A percentile compares a stretch with the other conserved stretches of the same genome.
phyloP scores from a whole-genome alignment of 2,797 vertebrate genomes.

The Diplodus puntazzo region DNA sequence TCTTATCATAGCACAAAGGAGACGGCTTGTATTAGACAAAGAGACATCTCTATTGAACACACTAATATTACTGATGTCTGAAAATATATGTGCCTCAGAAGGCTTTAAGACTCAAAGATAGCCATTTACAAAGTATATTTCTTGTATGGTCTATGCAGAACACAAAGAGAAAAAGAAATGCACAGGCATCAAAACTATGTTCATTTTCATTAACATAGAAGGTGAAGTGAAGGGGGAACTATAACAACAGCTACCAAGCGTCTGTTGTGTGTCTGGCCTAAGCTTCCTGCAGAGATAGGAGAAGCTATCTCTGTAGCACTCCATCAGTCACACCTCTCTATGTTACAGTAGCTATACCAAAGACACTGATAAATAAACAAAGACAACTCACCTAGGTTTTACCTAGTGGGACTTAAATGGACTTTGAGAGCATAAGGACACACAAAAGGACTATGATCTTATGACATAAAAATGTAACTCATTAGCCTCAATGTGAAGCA shows the following conservation, averaged over 20 bases:
- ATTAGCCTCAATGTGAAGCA: constrained; percentile 15
- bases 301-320: constrained; percentile 16
- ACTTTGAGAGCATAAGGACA: not conserved
- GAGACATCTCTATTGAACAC: not conserved
- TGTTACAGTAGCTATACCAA: constrained; percentile 1
- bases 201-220: not conserved
- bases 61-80: not conserved
- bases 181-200: not conserved
- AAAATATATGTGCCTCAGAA: not conserved
- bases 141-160: not conserved
- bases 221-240: constrained; percentile 3
- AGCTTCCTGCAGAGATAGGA: not conserved
- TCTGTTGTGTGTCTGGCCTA: not conserved
- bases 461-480: not conserved
- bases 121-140: not conserved
- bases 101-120: not conserved
- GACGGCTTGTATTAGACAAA: not conserved
- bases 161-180: not conserved
- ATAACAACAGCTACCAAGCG: not conserved
- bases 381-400: not conserved
- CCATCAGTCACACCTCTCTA: constrained; percentile 1
- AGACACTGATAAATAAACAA: constrained; percentile 5
- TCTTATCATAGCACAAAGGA: not conserved
- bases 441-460: not conserved
- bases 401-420: constrained; percentile 10